These are phyloP conservation scores for Liparis tanakae DNA, from an alignment of 2,797 vertebrate species.

Conservation along the genomic window DNA sequence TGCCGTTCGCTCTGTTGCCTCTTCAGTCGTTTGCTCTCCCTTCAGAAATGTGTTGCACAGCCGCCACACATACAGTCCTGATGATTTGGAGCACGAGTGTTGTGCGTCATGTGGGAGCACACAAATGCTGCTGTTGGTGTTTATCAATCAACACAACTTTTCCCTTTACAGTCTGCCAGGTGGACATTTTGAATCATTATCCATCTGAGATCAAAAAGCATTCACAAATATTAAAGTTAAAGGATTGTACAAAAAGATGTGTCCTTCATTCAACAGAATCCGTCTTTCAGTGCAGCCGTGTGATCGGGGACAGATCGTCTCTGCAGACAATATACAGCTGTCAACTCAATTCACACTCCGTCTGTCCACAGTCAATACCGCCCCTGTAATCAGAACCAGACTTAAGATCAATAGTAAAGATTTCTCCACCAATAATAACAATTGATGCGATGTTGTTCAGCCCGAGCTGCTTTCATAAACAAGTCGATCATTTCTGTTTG, in stretches of 20 bases:
- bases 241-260: background rate
- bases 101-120: constrained; percentile 17
- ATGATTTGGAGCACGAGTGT: background rate
- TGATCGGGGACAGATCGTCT: constrained; percentile 15
- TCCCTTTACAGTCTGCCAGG: constrained; percentile 18
- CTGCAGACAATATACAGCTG: constrained; percentile 29
- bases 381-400: constrained; percentile 30
- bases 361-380: constrained; percentile 38
- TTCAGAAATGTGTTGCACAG: constrained; percentile 19
- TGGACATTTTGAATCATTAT: constrained; percentile 11
- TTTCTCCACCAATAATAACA: constrained; percentile 48
- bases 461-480: constrained; percentile 16
- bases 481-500: background rate
- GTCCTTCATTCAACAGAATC: background rate
- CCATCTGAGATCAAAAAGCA: constrained; percentile 19
- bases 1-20: background rate
- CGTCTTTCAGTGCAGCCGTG: background rate
- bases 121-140: constrained; percentile 40
- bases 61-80: background rate
- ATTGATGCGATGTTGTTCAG: constrained; percentile 39
- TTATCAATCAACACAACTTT: constrained; percentile 16
- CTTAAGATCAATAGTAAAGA: constrained; percentile 63
- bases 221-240: constrained; percentile 7
- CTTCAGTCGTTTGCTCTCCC: background rate
- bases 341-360: constrained; percentile 27